A percentile compares a stretch with the other conserved stretches of the same genome.
These are phyloP conservation scores for Chlorops oryzae DNA, from an alignment of 1,140 invertebrate genomes.

Conservation along the genomic window DNA sequence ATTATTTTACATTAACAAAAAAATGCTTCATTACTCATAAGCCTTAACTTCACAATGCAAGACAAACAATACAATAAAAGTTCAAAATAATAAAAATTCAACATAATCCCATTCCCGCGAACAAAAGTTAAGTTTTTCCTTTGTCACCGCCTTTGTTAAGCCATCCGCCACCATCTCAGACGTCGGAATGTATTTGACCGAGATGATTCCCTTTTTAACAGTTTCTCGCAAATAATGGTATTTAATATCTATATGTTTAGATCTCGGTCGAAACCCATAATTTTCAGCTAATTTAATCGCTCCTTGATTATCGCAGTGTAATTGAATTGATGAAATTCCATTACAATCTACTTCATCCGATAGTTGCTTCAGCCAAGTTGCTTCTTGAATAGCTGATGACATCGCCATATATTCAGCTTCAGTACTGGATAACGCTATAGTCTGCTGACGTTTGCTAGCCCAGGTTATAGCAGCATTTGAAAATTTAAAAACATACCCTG, in stretches of 20 bases:
- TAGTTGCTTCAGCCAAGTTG: not conserved
- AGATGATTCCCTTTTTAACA: no score
- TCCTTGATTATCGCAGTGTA: constrained; percentile 9
- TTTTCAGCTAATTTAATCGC: not conserved
- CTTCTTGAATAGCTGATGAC: constrained; percentile 6
- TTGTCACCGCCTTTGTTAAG: no score
- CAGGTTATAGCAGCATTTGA: constrained; percentile 3
- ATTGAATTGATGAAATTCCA: not conserved
- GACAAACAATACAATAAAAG: no score
- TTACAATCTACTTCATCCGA: not conserved
- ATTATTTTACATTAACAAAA: no score
- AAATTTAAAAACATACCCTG: constrained; percentile 7
- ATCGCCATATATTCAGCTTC: constrained; percentile 12
- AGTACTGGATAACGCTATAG: constrained; percentile 6
- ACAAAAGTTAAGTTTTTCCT: no score
- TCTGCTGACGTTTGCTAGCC: constrained; percentile 6
- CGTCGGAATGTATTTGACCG: no score
- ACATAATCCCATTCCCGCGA: no score
- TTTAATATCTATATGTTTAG: constrained; percentile 12
- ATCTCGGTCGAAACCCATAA: constrained; percentile 3
- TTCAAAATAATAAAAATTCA: no score
- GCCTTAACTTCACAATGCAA: no score
- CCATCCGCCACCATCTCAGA: no score
- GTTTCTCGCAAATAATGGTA: constrained; percentile 16
- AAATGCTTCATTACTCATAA: no score